Base-by-base conservation (phyloP, 1,140 invertebrate genomes). In the Parasteatoda tepidariorum region DNA sequence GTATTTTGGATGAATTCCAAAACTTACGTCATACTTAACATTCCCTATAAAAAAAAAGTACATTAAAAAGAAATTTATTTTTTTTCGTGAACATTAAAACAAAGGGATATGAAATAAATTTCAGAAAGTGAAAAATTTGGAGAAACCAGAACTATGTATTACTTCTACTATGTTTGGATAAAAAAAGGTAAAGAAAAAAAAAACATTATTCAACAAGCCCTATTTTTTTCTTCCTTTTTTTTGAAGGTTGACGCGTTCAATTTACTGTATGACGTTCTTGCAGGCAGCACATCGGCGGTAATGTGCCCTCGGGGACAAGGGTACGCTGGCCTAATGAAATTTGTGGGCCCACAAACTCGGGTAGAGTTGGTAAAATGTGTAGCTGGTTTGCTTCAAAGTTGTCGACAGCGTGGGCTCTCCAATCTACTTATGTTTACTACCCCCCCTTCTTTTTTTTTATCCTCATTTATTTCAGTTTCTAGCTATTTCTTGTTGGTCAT, bases 321-420 rank as follows among this genome's bases (percentile, higher is more conserved):
- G 18, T 18, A 48, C 55, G 55, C 33, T 9, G 34, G 13, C 76
- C 78, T 71, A 82, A 82, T 71, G 78, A 82, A 82, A 82, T 82
- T 82, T 82, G 67, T 71, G 78, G 38, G 61, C 67, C 67, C 55
- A 41, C 62, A 57, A 79, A 68, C 62, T 68, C 31, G 9, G 64
- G n/a, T 57, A 30, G 59, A 79, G 76, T 41, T 67, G 67, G 54
- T 82, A 41, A 82, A 82, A 82, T 70, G 78, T 82, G 78, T 41
- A 67, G 67, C 78, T 82, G 66, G 67, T 64, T 82, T 82, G 78
- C 78, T 62, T 82, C 78, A 82, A 62, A n/a, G 66, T 70, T 82
- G 67, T 82, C 67, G 66, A 61, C 57, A 34, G 24, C 31, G 30
- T 38, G 34, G 26, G 48, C 15, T 26, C 28, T 28, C 54, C n/a